Evolutionary conservation across 2,113 vertebrate genomes (phyloP).

Genomic region (Cynoglossus semilaevis): DNA sequence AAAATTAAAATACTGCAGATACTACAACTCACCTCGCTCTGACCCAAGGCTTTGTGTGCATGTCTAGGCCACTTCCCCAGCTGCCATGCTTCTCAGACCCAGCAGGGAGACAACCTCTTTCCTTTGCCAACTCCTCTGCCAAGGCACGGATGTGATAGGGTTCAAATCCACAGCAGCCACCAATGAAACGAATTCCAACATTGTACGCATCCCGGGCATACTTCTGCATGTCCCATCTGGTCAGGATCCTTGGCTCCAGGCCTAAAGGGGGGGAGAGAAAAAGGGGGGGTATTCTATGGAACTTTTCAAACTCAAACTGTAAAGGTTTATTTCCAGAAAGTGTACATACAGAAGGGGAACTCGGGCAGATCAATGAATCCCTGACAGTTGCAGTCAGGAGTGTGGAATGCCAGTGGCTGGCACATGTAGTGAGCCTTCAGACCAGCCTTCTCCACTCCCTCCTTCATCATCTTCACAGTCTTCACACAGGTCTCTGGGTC

Average conservation of each 20-base stretch:
- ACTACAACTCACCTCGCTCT: constrained; percentile 82
- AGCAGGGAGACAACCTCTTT: constrained; percentile 84
- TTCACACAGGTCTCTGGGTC: constrained; percentile 85
- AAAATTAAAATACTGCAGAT: no score
- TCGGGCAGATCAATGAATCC: constrained; percentile 96
- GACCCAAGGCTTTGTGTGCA: constrained; percentile 98
- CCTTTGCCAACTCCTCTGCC: constrained; percentile 87
- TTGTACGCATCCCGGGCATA: constrained; percentile 91
- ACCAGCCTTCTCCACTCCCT: constrained; percentile 84
- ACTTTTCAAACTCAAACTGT: not conserved
- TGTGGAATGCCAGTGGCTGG: constrained; percentile 92
- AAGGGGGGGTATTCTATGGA: no score
- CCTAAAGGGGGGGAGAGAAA: constrained; percentile 69
- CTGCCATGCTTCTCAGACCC: constrained; percentile 91
- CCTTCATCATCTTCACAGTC: constrained; percentile 92
- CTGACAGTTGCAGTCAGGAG: constrained; percentile 91
- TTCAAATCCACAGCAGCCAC: constrained; percentile 95
- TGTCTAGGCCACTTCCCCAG: constrained; percentile 86
- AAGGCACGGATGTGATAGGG: constrained; percentile 91
- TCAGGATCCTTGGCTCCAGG: constrained; percentile 89
- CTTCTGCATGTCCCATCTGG: constrained; percentile 93
- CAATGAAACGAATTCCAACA: constrained; percentile 87
- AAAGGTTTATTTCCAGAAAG: no score
- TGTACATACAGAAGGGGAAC: constrained; percentile 88
- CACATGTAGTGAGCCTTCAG: constrained; percentile 90